Base-by-base conservation (phyloP, 2,888 invertebrate species). In the Empis livida region DNA sequence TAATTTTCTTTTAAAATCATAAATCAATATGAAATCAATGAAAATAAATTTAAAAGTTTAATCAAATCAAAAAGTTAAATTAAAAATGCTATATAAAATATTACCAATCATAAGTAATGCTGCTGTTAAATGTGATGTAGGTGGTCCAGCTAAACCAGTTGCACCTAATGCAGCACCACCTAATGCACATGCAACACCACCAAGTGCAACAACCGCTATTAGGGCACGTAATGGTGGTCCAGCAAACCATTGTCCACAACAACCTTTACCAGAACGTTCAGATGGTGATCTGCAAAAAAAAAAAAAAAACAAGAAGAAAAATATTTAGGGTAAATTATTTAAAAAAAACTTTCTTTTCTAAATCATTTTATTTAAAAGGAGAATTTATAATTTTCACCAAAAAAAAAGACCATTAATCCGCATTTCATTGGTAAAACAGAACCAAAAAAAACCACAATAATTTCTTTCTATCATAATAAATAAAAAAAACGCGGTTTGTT, bases 211-310 rank as follows among this genome's bases (percentile, higher is more conserved):
- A 27, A 70, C 66, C 41, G 68, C 70, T 48, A 70, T 68, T 50
- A 70, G 60, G 40, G 69, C 67, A 42, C 70, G 63, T 52, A 70
- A 54, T 45, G 69, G 69, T 42, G 69, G 70, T 38, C 69, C 69
- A 32, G 69, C 66, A 55, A 70, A 69, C 70, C 70, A 70, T 56
- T 68, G 67, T 50, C 69, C 68, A 50, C 69, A 70, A 51, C 69
- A 70, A 48, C 68, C 69, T 56, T 70, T 70, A 47, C 70, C 68
- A 51, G 68, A 68, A 51, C 69, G 65, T 60, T 70, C 69, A 49
- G 69, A 70, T 54, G 69, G 68, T 52, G 70, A 67, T 59, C 69
- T 70, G 55, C 30, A 59, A 59, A 47, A 23, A 16, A 44, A 35
- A 45, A 31, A 16, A 59, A 59, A 47, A 23, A 16, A 44, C 27